A percentile compares a stretch with the other conserved stretches of the same genome.
These are phyloP conservation scores for Sparus aurata DNA, from an alignment of 2,797 vertebrate species.

Conservation along the genomic window DNA sequence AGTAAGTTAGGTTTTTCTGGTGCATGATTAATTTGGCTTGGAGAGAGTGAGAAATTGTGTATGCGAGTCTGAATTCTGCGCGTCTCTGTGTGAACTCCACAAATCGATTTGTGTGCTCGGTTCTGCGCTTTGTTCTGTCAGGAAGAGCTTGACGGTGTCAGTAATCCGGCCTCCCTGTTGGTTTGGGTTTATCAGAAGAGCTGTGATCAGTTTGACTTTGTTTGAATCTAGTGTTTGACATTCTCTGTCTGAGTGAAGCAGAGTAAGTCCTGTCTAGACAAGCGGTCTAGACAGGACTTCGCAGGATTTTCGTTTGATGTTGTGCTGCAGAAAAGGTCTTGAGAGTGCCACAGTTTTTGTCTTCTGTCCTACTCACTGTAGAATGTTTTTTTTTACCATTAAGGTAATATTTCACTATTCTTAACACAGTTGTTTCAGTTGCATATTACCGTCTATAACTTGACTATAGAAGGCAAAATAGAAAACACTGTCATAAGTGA, in stretches of 20 bases:
- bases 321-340: neutral
- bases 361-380: neutral
- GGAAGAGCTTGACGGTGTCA: neutral
- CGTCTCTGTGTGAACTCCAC: neutral
- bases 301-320: neutral
- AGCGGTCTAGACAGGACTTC: neutral
- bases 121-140: constrained; percentile 1
- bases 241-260: neutral
- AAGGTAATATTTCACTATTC: neutral
- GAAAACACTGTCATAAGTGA: neutral
- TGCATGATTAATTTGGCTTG: neutral
- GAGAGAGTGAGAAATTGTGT: neutral
- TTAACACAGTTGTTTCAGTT: neutral
- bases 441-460: neutral
- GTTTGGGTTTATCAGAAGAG: constrained; percentile 12
- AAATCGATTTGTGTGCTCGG: neutral
- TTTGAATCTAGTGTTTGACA: neutral
- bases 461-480: neutral
- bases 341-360: too few species aligned
- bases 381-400: neutral
- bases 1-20: neutral
- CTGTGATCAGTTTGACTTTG: constrained; percentile 4
- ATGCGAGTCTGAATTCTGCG: constrained; percentile 6
- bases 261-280: neutral
- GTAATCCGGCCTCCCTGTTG: neutral